A percentile compares a stretch with the other conserved stretches of the same genome.
Conservation (phyloP, 2,888 invertebrate genomes). For the Leptopterna dolabrata region DNA sequence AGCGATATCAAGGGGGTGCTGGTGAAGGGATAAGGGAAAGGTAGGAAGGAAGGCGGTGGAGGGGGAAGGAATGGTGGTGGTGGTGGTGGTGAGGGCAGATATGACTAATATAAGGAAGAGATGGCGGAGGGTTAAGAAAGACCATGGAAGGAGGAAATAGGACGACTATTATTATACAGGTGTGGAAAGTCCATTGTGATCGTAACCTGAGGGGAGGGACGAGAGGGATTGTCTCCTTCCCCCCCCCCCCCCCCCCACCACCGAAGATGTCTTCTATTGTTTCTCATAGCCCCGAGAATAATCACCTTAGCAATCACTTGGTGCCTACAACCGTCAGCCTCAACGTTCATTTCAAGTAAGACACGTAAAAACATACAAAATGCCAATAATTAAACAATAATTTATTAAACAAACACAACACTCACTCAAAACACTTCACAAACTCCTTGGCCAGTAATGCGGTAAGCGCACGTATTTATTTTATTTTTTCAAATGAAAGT, state of each 20-base stretch:
- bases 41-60: background rate
- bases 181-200: background rate
- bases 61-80: background rate
- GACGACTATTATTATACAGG: background rate
- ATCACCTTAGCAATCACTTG: background rate
- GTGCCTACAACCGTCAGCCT: background rate
- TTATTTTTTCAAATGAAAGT: too few species aligned
- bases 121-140: background rate
- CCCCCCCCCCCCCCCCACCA: too few species aligned
- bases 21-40: background rate
- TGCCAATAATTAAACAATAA: too few species aligned
- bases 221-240: background rate
- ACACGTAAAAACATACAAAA: too few species aligned
- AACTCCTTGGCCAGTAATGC: too few species aligned
- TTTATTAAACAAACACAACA: too few species aligned
- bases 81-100: background rate
- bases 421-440: too few species aligned
- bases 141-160: background rate
- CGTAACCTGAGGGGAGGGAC: too few species aligned
- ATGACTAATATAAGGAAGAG: background rate
- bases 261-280: background rate
- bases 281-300: background rate
- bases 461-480: too few species aligned
- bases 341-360: background rate
- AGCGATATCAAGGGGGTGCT: background rate